These are phyloP conservation scores for Hyppa rectilinea DNA, from an alignment of 2,888 invertebrate genomes.

Conservation along the genomic window DNA sequence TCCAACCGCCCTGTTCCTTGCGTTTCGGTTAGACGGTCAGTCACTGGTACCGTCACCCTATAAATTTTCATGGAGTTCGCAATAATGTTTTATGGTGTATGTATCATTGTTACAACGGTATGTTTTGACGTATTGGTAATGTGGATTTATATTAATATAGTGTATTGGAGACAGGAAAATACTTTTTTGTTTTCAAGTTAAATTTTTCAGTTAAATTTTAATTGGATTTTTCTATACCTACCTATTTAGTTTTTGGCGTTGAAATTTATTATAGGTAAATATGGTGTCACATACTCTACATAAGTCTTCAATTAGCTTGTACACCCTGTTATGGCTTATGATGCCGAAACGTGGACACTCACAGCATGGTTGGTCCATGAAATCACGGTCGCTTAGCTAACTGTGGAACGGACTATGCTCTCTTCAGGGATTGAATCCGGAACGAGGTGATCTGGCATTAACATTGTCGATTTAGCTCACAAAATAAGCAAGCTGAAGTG, in stretches of 20 bases:
- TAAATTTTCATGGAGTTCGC: conserved; percentile 73
- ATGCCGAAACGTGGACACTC: too few species aligned
- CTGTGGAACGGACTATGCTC: too few species aligned
- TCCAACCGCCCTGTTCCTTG: conserved; percentile 76
- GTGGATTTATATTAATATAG: conserved; percentile 5
- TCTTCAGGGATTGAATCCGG: too few species aligned
- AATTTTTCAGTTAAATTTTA: background rate
- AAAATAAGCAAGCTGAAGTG: too few species aligned
- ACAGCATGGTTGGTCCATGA: too few species aligned
- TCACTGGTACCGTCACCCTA: conserved; percentile 76
- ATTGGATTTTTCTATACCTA: background rate
- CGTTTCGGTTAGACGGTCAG: conserved; percentile 81
- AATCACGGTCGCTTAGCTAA: too few species aligned
- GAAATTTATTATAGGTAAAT: background rate
- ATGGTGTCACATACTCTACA: too few species aligned
- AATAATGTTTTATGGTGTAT: conserved; percentile 54
- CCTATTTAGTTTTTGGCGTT: background rate
- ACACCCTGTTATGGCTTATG: too few species aligned
- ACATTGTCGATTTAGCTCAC: too few species aligned
- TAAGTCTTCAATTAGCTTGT: too few species aligned
- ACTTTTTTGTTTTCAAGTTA: background rate
- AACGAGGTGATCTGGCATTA: too few species aligned
- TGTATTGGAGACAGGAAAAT: background rate
- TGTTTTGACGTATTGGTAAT: conserved; percentile 18
- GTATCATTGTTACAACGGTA: conserved; percentile 40